Evolutionary conservation across 2,797 vertebrate species (phyloP).

Genomic region (Micropoecilia bifurca): DNA sequence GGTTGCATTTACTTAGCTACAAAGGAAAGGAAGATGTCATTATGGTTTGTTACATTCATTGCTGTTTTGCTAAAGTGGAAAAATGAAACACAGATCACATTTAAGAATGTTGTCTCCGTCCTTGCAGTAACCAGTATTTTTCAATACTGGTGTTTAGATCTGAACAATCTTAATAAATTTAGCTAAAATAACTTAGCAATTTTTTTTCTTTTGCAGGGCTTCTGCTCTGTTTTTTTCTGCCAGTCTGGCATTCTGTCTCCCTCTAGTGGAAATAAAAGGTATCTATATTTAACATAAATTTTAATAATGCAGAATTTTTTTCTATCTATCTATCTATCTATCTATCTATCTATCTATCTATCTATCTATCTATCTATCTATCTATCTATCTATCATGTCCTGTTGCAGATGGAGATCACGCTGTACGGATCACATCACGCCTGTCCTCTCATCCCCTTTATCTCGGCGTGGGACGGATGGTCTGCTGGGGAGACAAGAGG

Average conservation of each 20-base stretch:
- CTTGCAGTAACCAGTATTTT: not conserved
- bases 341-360: not conserved
- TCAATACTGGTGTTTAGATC: not conserved
- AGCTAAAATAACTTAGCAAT: not conserved
- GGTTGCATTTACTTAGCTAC: not conserved
- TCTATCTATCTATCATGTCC: not conserved
- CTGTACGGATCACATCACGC: slow-evolving; percentile 30
- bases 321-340: not conserved
- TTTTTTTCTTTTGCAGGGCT: not conserved
- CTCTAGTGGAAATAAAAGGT: not conserved
- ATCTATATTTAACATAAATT: not conserved
- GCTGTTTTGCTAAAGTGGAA: not conserved
- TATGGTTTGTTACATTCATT: not conserved
- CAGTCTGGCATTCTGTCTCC: not conserved
- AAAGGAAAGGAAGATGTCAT: not conserved
- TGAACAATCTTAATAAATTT: not conserved
- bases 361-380: not conserved
- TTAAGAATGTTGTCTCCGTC: not conserved
- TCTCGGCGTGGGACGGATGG: slow-evolving; percentile 50
- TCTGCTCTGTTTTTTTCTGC: not conserved
- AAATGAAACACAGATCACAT: not conserved
- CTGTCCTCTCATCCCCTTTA: slow-evolving; percentile 42
- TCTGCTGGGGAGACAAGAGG: slow-evolving; percentile 25
- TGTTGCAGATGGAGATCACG: slow-evolving; percentile 7
- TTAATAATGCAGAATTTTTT: not conserved